Evolutionary conservation across 2,797 vertebrate species (phyloP), one percentile per base, ranked within the genome.

Genomic region (Limosa lapponica): DNA sequence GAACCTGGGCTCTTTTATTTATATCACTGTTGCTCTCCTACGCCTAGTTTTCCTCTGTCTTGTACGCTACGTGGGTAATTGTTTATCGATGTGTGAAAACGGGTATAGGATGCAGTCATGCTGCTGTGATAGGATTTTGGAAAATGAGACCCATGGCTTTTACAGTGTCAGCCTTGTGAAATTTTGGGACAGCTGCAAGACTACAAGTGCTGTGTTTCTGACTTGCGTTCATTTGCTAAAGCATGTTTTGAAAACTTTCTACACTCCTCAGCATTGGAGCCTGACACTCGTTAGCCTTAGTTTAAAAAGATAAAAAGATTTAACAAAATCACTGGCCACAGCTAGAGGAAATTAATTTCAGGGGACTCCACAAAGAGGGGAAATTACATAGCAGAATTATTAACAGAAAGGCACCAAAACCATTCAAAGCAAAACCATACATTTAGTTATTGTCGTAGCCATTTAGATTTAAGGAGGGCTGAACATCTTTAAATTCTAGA

Each of bases 11-110:
- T 87, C 39, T 67, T 57, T 67, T 61, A 54, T 27, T 93, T 51
- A 37, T 61, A 41, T 39, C 19, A 16, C 30, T 32, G 36, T 9
- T 65, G 44, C 12, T 87, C 48, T 91, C 61, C 52, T 82, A 34
- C 0, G 0, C 58, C 55, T 87, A 5, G 16, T 41, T 92, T 87
- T 86, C n/a, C 46, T 91, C 39, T 44, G 1, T 36, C 65, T 69
- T 55, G 39, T n/a, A 41, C 0, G 0, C 39, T 43, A 20, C 0
- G 0, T 0, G 13, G 52, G 55, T 66, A 84, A 87, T 77, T 64
- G 52, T 37, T 90, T 44, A 64, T 51, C 0, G 1, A 3, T 58
- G 78, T 78, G 65, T 92, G 86, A 73, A 91, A 89, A 75, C 27
- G 24, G 49, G 18, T 46, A 32, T 39, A 80, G 49, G 57, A 74